A percentile compares a stretch with the other conserved stretches of the same genome.
Conservation (phyloP, 2,113 vertebrate species). For the Cathartes aura region DNA sequence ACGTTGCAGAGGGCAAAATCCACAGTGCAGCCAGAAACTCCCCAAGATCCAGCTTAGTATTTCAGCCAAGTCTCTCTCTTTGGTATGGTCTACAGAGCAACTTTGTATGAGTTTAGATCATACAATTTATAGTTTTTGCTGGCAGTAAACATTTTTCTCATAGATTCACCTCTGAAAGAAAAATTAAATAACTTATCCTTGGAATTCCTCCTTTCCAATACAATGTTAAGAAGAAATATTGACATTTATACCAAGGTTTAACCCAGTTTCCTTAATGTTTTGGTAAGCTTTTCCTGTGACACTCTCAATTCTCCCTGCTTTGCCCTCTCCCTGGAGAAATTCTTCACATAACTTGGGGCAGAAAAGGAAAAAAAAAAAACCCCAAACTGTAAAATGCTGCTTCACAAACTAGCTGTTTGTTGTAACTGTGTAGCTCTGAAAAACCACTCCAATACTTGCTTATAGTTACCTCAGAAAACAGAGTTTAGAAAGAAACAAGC, state of each 20-base stretch:
- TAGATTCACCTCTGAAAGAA: neutral
- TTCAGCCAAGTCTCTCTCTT: neutral
- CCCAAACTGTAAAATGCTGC: neutral
- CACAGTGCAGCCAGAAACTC: neutral
- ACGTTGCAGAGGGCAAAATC: neutral
- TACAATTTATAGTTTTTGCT: neutral
- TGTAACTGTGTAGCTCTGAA: neutral
- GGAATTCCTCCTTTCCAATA: neutral
- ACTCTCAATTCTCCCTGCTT: neutral
- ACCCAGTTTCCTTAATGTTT: neutral
- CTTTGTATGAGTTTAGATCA: neutral
- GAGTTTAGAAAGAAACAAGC: neutral
- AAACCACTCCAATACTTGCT: neutral
- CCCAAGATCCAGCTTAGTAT: neutral
- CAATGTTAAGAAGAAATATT: neutral
- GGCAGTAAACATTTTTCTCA: neutral
- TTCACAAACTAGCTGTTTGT: neutral
- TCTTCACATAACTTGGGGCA: neutral
- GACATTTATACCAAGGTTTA: neutral
- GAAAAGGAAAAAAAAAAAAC: neutral
- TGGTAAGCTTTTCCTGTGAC: neutral
- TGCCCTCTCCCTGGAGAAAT: neutral
- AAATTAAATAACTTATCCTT: neutral
- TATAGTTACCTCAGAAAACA: neutral
- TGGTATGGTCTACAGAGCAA: neutral